Base-by-base conservation (phyloP, 1,140 invertebrate genomes). In the Orussus abietinus region DNA sequence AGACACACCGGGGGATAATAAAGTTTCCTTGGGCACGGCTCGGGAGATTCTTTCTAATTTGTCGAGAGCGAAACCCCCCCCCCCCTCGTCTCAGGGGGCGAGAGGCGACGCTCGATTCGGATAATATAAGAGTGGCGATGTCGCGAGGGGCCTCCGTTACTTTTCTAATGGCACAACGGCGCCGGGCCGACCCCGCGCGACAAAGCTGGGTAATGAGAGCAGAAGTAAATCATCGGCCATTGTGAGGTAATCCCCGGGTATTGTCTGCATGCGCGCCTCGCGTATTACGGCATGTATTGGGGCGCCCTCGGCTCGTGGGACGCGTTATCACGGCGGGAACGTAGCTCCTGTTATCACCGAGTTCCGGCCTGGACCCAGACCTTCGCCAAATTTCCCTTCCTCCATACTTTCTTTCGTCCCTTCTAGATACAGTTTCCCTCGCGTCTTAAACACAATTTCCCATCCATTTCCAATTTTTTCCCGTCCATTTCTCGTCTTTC, bases 211-310 rank as follows among this genome's bases (percentile, higher is more conserved):
- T 66, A 67, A 67, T 65, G 63, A 67, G 62, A 66, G 59, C 51
- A 62, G 52, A 59, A 64, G 60, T 67, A 64, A 68, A 68, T 68
- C 64, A 68, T 66, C 59, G 62, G 25, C 58, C 54, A 68, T 68
- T 68, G 65, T 68, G 58, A 57, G 57, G 57, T 64, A 67, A 67
- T 67, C 62, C 41, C 42, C 49, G 52, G 20, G 51, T 64, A 68
- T 68, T 68, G 65, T 68, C 57, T 65, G 63, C 32, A 41, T 53
- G 39, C 49, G 55, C 52, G 59, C 56, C 57, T 59, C 50, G 58
- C 64, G 61, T 64, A 67, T 67, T 65, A 65, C 56, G 56, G 62
- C n/a, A n/a, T n/a, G n/a, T 64, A 65, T 66, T 63, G 59, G 57
- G 53, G 50, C 47, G 50, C 38, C 17, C 45, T 52, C 49, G 31